phyloP scores from a whole-genome alignment of 2,797 vertebrate genomes.

The Pangasius djambal region DNA sequence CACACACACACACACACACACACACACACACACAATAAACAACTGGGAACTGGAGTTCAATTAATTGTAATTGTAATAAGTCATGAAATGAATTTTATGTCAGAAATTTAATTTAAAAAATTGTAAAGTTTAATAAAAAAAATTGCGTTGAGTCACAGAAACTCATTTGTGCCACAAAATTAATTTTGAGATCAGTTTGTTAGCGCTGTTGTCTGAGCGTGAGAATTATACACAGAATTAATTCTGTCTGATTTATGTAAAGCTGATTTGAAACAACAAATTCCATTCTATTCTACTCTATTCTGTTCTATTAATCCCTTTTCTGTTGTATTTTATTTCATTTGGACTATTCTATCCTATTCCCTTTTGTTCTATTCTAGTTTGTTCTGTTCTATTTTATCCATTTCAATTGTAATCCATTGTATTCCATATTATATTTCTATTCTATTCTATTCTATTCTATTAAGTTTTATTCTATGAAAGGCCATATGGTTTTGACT shows the following conservation, averaged over 20 bases:
- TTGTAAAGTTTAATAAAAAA: no score
- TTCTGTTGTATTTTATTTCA: background rate
- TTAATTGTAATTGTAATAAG: background rate
- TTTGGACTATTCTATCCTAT: background rate
- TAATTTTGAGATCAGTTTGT: background rate
- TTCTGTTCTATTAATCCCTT: background rate
- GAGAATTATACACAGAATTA: background rate
- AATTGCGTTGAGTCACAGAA: no score
- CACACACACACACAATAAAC: conserved; percentile 6
- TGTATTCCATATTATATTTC: no score
- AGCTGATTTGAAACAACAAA: background rate
- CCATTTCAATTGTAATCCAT: no score
- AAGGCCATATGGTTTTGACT: background rate
- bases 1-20: background rate
- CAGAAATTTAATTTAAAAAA: no score
- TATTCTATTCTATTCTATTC: background rate
- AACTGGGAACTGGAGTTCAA: no score
- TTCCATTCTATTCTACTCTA: background rate
- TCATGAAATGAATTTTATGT: background rate
- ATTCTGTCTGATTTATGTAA: background rate
- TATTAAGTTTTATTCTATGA: background rate
- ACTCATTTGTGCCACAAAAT: no score
- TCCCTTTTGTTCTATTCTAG: background rate
- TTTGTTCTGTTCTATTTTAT: background rate
- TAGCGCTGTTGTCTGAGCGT: background rate